Conservation (phyloP, 2,113 vertebrate genomes). For the Thalassarche chlororhynchos region DNA sequence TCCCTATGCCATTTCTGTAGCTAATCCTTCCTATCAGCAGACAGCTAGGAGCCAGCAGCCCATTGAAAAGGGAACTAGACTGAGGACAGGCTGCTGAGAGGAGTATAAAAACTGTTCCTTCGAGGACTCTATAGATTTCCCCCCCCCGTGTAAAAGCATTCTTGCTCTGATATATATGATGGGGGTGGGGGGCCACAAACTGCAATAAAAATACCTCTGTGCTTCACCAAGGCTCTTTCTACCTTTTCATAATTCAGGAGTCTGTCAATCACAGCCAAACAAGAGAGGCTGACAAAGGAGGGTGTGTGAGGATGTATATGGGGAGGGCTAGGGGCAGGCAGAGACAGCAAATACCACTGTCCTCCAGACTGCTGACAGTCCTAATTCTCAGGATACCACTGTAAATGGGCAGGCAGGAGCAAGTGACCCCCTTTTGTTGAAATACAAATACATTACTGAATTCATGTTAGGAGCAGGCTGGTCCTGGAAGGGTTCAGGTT, state of each 20-base stretch:
- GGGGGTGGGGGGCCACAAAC: neutral
- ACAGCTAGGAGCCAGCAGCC: conserved; percentile 66
- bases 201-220: conserved; percentile 16
- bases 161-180: conserved; percentile 1
- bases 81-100: conserved; percentile 54
- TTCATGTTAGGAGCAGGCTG: neutral
- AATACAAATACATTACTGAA: neutral
- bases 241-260: conserved; percentile 64
- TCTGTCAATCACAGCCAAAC: conserved; percentile 15
- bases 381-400: neutral
- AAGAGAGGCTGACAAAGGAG: neutral
- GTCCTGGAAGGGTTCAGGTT: neutral
- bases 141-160: conserved; percentile 33
- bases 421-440: neutral
- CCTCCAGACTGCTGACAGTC: neutral
- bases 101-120: conserved; percentile 56
- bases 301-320: neutral
- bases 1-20: neutral
- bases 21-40: conserved; percentile 65
- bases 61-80: neutral
- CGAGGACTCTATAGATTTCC: conserved; percentile 61
- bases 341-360: neutral
- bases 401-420: neutral
- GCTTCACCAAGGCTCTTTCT: conserved; percentile 36
- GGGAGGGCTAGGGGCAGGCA: neutral